Percentiles rank a stretch among this genome's conserved stretches.
phyloP scores from a whole-genome alignment of 2,797 vertebrate species.

The Gadopsis bispinosus region DNA sequence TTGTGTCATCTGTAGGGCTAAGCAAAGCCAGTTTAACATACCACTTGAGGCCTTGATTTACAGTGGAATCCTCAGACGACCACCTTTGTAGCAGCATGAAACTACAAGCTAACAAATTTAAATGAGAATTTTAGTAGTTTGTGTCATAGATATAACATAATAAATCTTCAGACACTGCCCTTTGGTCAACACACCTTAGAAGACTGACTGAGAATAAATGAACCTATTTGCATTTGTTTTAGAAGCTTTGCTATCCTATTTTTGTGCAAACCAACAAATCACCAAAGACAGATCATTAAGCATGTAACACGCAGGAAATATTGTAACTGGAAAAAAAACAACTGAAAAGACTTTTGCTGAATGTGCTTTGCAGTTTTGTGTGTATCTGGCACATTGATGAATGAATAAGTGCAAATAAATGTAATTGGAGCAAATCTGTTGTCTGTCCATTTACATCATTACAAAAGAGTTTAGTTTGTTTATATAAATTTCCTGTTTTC shows the following conservation, averaged over 20 bases:
- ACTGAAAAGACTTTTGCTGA: slow-evolving; percentile 51
- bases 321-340: slow-evolving; percentile 27
- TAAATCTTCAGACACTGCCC: slow-evolving; percentile 67
- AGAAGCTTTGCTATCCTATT: slow-evolving; percentile 61
- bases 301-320: slow-evolving; percentile 37
- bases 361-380: slow-evolving; percentile 68
- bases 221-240: slow-evolving; percentile 55
- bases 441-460: slow-evolving; percentile 25
- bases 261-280: slow-evolving; percentile 38
- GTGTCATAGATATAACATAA: slow-evolving; percentile 46
- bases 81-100: slow-evolving; percentile 58
- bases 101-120: slow-evolving; percentile 36
- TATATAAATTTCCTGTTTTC: not conserved
- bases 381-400: slow-evolving; percentile 70
- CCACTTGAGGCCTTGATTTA: slow-evolving; percentile 84
- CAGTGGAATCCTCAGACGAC: slow-evolving; percentile 61
- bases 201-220: slow-evolving; percentile 22
- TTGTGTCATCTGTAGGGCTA: slow-evolving; percentile 53
- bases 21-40: slow-evolving; percentile 64
- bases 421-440: slow-evolving; percentile 59
- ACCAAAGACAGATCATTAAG: slow-evolving; percentile 39
- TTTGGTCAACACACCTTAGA: slow-evolving; percentile 52
- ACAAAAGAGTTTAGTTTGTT: not conserved
- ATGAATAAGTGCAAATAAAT: slow-evolving; percentile 80
- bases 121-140: slow-evolving; percentile 38